Conservation (phyloP, 2,113 vertebrate genomes). For the Helogale parvula region DNA sequence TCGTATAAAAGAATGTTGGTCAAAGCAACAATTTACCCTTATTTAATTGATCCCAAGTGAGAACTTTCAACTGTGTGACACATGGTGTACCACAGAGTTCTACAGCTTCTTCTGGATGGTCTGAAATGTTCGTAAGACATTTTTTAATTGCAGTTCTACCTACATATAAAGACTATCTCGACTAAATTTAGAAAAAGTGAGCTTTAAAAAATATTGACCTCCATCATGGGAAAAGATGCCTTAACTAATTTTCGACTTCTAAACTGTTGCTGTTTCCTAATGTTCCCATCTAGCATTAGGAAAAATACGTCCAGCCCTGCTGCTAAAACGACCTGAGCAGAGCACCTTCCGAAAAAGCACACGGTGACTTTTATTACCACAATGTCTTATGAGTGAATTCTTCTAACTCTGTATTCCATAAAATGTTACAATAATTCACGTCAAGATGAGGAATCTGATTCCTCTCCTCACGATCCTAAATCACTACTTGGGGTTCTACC, state of each 20-base stretch:
- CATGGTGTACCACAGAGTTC: neutral
- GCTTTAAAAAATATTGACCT: neutral
- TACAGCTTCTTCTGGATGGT: neutral
- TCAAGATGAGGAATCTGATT: neutral
- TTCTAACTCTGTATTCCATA: neutral
- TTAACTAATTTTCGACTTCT: neutral
- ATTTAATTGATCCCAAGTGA: constrained; percentile 37
- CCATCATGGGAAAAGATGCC: neutral
- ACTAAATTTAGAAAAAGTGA: constrained; percentile 14
- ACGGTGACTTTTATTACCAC: neutral
- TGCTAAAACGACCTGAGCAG: neutral
- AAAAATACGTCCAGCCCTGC: constrained; percentile 37
- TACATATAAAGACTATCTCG: neutral
- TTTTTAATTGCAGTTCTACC: neutral
- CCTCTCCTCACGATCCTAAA: neutral
- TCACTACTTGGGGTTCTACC: neutral
- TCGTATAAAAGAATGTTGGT: neutral
- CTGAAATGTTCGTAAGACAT: neutral
- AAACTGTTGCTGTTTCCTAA: neutral
- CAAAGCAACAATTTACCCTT: constrained; percentile 43
- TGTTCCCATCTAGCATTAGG: constrained; percentile 70
- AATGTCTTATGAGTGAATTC: neutral
- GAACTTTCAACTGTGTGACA: constrained; percentile 26
- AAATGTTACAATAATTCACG: neutral
- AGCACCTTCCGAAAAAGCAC: neutral